These are phyloP conservation scores for Atopsyche davidsoni DNA, from an alignment of 1,140 invertebrate species.

Conservation along the genomic window DNA sequence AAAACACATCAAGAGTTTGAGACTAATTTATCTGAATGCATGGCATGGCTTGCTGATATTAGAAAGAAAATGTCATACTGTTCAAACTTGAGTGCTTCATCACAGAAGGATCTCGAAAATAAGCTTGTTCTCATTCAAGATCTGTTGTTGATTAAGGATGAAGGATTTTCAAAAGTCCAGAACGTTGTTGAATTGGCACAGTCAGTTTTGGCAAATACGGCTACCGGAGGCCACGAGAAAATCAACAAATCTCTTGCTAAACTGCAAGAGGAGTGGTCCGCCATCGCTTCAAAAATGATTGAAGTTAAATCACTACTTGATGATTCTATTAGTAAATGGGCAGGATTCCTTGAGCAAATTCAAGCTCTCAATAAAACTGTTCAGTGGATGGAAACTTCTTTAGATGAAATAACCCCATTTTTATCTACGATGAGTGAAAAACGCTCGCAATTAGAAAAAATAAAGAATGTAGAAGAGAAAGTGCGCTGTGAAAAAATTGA, in stretches of 20 bases:
- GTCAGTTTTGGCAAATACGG: constrained; percentile 87
- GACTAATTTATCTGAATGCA: constrained; percentile 70
- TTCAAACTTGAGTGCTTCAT: constrained; percentile 70
- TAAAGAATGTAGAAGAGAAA: constrained; percentile 83
- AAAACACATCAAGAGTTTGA: constrained; percentile 84
- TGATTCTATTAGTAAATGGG: constrained; percentile 85
- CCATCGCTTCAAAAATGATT: constrained; percentile 78
- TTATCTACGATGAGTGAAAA: constrained; percentile 81
- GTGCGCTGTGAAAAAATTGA: constrained; percentile 87
- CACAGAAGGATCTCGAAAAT: constrained; percentile 77
- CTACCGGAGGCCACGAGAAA: constrained; percentile 75
- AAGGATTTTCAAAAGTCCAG: constrained; percentile 83
- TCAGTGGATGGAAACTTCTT: constrained; percentile 64
- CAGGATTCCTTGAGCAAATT: constrained; percentile 81
- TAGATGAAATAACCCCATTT: constrained; percentile 67
- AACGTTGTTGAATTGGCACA: constrained; percentile 83
- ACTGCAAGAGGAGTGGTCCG: constrained; percentile 87
- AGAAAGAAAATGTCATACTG: constrained; percentile 79
- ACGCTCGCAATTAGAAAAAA: constrained; percentile 73
- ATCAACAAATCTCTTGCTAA: constrained; percentile 78
- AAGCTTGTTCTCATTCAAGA: constrained; percentile 83
- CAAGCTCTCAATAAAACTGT: constrained; percentile 78
- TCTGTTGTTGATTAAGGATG: constrained; percentile 80
- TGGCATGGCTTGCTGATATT: constrained; percentile 78
- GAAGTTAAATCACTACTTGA: constrained; percentile 85